Base-by-base conservation (phyloP, 2,888 invertebrate species). In the Erpobdella octoculata region DNA sequence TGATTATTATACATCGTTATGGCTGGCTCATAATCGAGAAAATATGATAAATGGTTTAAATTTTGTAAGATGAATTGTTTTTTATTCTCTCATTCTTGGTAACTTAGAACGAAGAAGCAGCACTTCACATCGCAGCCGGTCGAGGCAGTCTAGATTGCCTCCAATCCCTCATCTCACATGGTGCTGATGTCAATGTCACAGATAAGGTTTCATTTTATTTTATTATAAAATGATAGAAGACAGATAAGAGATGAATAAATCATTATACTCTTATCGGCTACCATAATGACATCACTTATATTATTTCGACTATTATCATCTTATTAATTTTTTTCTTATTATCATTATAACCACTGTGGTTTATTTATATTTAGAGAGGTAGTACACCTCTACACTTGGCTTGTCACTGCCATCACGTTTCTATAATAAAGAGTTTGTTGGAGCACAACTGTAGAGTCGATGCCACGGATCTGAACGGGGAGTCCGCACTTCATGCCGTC, bases 371-470 rank as follows among this genome's bases (percentile, higher is more conserved):
- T 18, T 71, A 74, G 74, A 65, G 70, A 41, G 85, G 85, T 3
- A 84, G 85, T 75, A 86, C 88, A 21, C 86, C 88, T 0, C 81
- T 89, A 46, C 88, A 88, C 78, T 81, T 88, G 76, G 87, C 89
- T 8, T 83, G 89, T 72, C 83, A 85, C 59, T 84, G 87, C 76
- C 85, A 85, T 73, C 86, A 87, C 77, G 81, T 83, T 46, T 81
- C 85, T 71, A 86, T 88, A 72, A 88, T 88, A n/a, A 69, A 33
- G 1, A 81, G 87, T 75, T 80, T 87, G 69, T 81, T 89, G 71
- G 81, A 89, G 61, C 86, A 87, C 77, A 86, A 86, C 59, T 87
- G 87, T 75, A 86, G 87, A 78, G 85, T 89, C 75, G 89, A 90
- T 81, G 84, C 86, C 59, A 82, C 35, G 6, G 73, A 73, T 69